These are phyloP conservation scores for Antechinus stuartii DNA, from an alignment of 2,113 vertebrate species.

Conservation along the genomic window DNA sequence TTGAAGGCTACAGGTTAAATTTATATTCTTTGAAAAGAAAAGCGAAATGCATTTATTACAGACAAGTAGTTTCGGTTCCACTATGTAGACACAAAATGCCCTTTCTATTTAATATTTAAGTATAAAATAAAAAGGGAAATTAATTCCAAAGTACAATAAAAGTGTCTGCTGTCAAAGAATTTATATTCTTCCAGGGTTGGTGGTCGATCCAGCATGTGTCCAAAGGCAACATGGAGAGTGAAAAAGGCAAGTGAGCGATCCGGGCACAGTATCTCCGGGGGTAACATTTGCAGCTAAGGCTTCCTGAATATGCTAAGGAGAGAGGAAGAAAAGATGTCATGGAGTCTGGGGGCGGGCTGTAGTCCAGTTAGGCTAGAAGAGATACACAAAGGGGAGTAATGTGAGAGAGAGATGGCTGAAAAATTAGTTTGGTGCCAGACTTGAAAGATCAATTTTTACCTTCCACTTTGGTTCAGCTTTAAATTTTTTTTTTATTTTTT, in stretches of 20 bases:
- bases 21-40: not conserved
- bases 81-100: not conserved
- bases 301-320: not conserved
- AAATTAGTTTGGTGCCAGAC: not conserved
- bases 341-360: not conserved
- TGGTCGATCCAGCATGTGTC: not conserved
- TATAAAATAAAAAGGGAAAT: not conserved
- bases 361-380: not conserved
- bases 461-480: not conserved
- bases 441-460: not conserved
- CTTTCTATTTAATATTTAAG: not conserved
- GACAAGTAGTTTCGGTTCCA: not conserved
- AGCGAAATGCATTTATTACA: not conserved
- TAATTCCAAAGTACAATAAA: not conserved
- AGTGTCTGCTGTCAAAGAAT: not conserved
- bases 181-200: not conserved
- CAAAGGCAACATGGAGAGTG: not conserved
- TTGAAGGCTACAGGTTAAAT: not conserved
- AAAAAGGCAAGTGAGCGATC: not conserved
- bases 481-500: not conserved
- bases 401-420: not conserved
- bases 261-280: not conserved
- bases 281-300: not conserved
- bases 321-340: not conserved
- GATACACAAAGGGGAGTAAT: not conserved